Base-by-base conservation (phyloP, 2,888 invertebrate genomes). In the Catocala sponsa region DNA sequence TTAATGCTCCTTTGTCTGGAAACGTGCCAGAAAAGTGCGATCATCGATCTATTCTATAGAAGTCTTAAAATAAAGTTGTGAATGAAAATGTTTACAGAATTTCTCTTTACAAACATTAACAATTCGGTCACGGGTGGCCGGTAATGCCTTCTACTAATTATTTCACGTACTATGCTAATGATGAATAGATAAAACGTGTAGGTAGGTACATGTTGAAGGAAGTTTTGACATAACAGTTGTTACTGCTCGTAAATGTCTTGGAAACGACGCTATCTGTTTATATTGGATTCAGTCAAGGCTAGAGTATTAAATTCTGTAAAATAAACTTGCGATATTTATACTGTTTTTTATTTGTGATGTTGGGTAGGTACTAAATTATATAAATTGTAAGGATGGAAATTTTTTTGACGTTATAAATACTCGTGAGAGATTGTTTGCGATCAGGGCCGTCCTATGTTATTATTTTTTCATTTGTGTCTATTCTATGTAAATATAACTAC, bases 241-340 rank as follows among this genome's bases (percentile, higher is more conserved):
- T 35, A 47, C 33, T 7, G 60, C 50, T 82, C 78, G 81, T 83
- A 80, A 83, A 83, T 68, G 75, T 66, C 61, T 67, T 62, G 73
- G 72, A 82, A 79, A 76, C 76, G 72, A 72, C 69, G 65, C 54
- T 80, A 76, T 80, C 73, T 82, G 83, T 81, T 83, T 85, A 76
- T 71, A 71, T 82, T 80, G 72, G 72, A 76, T 65, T 67, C 53
- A 70, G 61, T 70, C 82, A 87, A 86, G 86, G 86, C 81, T 81
- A 71, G 61, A 78, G 74, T 33, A 43, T 60, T 48, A 56, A 25
- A 58, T 63, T 52, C 43, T 68, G 53, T 10, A 66, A 60, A 58
- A 56, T 61, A 56, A 41, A 61, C 12, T 44, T 43, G 7, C 25
- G 12, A 43, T 49, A 49, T 48, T 48, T 48, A 32, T 42, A 32